Base-by-base conservation (phyloP, 2,888 invertebrate genomes). In the Fabriciana adippe region DNA sequence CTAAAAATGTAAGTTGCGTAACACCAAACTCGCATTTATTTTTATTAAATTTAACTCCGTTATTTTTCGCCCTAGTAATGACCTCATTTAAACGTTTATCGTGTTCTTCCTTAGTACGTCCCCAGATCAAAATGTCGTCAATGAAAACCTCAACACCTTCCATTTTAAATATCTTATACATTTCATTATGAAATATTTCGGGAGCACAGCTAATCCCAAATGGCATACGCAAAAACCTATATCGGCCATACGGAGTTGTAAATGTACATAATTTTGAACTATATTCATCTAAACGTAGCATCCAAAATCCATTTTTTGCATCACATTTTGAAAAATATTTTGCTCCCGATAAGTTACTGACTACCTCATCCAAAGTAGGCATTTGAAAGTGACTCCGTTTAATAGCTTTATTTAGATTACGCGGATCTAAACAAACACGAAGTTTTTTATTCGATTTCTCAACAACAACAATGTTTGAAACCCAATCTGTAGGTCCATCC, bases 1-100 rank as follows among this genome's bases (percentile, higher is more conserved):
- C 75, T 18, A 76, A 61, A 55, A 73, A 75, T 8, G 26, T 71
- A 2, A 77, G 68, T 59, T 75, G 70, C 5, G 47, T 14, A 0
- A 71, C 61, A 1, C 48, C n/a, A n/a, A 68, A 41, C 15, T 16
- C 31, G 62, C 68, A 71, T 53, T 68, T 71, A 26, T 31, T 15
- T 16, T 55, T 64, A 64, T 64, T 64, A 64, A 64, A 64, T 21
- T 55, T 64, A 3, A 64, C n/a, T 45, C 45, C 45, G 15, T 16
- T 26, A 1, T 55, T 31, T 15, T 48, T 45, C 6, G 63, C 63
- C 15, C 47, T 64, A 11, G 41, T 45, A 15, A 64, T 15, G 4
- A 64, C 21, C 26, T 4, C 26, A 15, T 55, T 55, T 6, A 64
- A 31, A 14, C 63, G 21, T 6, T 15, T 6, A 31, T 64, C 48